These are phyloP conservation scores for Saguinus midas DNA, from an alignment of 2,113 vertebrate species.

Conservation along the genomic window DNA sequence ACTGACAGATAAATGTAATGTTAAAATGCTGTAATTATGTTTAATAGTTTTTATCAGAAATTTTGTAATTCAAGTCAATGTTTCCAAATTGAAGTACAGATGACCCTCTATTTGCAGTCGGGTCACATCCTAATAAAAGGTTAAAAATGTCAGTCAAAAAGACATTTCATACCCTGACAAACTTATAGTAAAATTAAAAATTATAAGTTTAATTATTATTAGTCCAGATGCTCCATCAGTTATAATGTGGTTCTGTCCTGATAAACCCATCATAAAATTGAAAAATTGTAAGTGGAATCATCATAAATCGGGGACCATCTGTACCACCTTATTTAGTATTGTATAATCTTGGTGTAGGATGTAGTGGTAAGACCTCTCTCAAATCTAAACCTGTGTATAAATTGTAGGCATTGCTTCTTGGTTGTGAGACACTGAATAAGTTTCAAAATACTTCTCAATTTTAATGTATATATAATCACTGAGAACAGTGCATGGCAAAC, in stretches of 20 bases:
- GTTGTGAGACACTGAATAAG: neutral
- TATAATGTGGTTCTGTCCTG: no score
- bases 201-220: no score
- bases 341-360: neutral
- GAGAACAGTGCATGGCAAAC: neutral
- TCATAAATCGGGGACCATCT: neutral
- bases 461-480: neutral
- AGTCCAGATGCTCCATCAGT: no score
- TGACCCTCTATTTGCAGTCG: neutral
- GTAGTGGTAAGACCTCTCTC: neutral
- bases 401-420: neutral
- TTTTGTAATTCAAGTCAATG: neutral
- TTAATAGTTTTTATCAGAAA: neutral
- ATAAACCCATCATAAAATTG: neutral
- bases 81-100: neutral
- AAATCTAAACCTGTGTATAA: neutral
- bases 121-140: no score
- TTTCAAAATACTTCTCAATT: neutral
- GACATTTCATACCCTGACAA: no score
- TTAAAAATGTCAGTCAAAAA: no score
- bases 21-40: neutral
- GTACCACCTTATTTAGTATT: neutral
- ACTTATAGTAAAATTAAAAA: no score
- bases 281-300: neutral
- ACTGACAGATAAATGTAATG: conserved; percentile 33